Conservation (phyloP, 2,797 vertebrate genomes). For the Sebastes baramenuke region DNA sequence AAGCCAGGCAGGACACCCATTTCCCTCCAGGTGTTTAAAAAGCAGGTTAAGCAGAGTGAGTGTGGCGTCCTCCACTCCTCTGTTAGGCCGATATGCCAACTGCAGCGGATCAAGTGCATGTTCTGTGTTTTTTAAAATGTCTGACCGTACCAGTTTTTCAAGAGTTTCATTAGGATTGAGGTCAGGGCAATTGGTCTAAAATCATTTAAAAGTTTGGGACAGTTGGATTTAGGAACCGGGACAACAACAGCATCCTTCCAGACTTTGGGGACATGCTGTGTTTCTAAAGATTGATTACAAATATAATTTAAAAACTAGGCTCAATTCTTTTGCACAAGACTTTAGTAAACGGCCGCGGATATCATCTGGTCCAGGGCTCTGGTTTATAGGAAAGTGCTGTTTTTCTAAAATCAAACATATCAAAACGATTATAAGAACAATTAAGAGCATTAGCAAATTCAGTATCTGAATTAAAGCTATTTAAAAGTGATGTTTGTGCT, state of each 20-base stretch:
- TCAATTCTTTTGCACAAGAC: not conserved
- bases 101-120: not conserved
- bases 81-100: too few relatives aligned
- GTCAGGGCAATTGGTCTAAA: not conserved
- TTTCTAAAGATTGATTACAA: not conserved
- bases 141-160: not conserved
- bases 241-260: not conserved
- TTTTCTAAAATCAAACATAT: not conserved
- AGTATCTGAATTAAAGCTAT: not conserved
- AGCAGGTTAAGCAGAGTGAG: too few relatives aligned
- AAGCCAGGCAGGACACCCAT: too few relatives aligned
- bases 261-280: not conserved
- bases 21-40: too few relatives aligned
- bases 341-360: not conserved
- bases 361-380: not conserved
- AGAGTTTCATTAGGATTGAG: not conserved
- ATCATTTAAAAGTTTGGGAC: not conserved
- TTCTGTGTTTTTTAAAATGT: not conserved
- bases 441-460: not conserved
- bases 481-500: too few relatives aligned
- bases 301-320: not conserved
- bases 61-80: too few relatives aligned
- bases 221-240: not conserved
- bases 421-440: not conserved
- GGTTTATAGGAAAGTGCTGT: not conserved